Conservation (phyloP, 2,888 invertebrate species). For the Calephelis perditalis region DNA sequence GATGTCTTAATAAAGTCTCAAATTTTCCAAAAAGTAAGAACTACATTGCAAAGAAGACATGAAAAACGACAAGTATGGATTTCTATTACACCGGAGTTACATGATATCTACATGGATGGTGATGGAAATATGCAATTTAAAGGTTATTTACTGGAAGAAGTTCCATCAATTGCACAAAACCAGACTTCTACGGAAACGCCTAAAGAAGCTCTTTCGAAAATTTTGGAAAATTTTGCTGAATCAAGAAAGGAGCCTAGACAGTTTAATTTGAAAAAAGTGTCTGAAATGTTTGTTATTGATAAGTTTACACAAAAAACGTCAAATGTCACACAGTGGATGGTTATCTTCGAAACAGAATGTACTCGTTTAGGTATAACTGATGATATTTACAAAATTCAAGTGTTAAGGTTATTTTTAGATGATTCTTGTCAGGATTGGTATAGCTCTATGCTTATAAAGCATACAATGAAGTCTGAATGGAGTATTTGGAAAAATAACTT, state of each 20-base stretch:
- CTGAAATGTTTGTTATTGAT: background rate
- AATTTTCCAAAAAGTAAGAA: conserved; percentile 26
- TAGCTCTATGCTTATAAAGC: background rate
- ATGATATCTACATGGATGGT: conserved; percentile 25
- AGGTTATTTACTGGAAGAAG: conserved; percentile 25
- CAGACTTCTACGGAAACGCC: background rate
- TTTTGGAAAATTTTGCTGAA: conserved; percentile 25
- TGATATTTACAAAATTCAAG: conserved; percentile 12
- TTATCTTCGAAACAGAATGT: background rate
- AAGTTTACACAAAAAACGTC: background rate
- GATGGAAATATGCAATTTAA: conserved; percentile 31
- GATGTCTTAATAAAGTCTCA: conserved; percentile 21
- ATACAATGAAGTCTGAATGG: background rate
- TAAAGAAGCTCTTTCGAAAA: conserved; percentile 17
- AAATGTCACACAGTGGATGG: background rate
- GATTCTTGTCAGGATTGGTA: background rate
- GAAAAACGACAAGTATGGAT: conserved; percentile 31
- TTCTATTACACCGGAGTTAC: conserved; percentile 26
- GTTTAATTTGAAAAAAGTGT: conserved; percentile 1
- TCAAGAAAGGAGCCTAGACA: conserved; percentile 19
- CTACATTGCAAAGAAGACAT: conserved; percentile 26
- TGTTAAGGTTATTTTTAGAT: background rate
- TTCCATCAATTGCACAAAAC: no score
- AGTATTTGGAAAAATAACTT: background rate
- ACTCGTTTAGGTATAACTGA: conserved; percentile 19